Conservation (phyloP, 92 coral and sea anemone genomes). For the Palythoa grandiflora region DNA sequence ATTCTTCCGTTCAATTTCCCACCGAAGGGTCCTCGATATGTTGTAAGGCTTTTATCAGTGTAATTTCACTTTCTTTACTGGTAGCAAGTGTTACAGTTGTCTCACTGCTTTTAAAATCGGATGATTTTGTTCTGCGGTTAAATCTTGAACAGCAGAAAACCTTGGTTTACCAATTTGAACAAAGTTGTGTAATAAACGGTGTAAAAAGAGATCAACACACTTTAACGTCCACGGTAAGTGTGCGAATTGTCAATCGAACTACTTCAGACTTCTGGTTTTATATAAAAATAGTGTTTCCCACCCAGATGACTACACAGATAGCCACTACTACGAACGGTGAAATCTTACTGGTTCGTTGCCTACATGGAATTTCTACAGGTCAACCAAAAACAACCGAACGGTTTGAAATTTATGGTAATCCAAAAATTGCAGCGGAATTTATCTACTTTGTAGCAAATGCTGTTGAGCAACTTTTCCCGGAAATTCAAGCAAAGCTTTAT, state of each 20-base stretch:
- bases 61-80: slow-evolving; percentile 25
- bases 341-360: slow-evolving; percentile 10
- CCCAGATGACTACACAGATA: neutral
- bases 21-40: slow-evolving; percentile 33
- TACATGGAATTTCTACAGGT: neutral
- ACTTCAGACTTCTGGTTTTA: slow-evolving; percentile 24
- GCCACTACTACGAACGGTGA: neutral
- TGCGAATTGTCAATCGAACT: slow-evolving; percentile 34
- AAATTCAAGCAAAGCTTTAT: slow-evolving; percentile 34
- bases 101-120: slow-evolving; percentile 37
- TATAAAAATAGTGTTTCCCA: neutral
- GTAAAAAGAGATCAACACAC: neutral
- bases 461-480: slow-evolving; percentile 37
- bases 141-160: slow-evolving; percentile 25
- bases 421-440: slow-evolving; percentile 13
- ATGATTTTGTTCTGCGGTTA: slow-evolving; percentile 13
- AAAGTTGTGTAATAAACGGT: slow-evolving; percentile 17
- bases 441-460: slow-evolving; percentile 4
- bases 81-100: slow-evolving; percentile 40
- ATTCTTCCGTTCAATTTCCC: slow-evolving; percentile 22
- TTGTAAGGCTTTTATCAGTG: slow-evolving; percentile 18
- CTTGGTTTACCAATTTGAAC: slow-evolving; percentile 34
- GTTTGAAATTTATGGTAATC: slow-evolving; percentile 22
- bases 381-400: slow-evolving; percentile 13
- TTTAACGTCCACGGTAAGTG: slow-evolving; percentile 6